Percentiles rank a stretch among this genome's conserved stretches.
Conservation (phyloP, 2,113 vertebrate genomes). For the Cottus gobio region DNA sequence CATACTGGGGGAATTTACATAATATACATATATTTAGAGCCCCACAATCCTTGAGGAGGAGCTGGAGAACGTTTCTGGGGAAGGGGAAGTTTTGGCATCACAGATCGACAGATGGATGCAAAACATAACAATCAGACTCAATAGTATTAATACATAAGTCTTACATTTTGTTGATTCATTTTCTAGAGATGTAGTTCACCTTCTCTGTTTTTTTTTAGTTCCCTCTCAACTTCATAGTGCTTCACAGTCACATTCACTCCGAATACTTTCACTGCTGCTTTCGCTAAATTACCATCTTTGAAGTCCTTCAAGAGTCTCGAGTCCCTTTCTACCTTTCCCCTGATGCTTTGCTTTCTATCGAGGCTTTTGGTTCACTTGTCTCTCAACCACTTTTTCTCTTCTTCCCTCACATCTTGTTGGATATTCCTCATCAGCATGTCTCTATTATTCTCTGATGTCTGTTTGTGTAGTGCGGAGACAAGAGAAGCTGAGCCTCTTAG, state of each 20-base stretch:
- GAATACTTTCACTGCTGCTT: constrained; percentile 52
- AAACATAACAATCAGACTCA: not conserved
- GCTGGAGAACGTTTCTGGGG: constrained; percentile 8
- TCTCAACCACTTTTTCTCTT: constrained; percentile 26
- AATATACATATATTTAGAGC: constrained; percentile 26
- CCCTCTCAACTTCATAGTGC: constrained; percentile 26
- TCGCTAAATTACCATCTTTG: constrained; percentile 60
- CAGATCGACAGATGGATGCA: not conserved
- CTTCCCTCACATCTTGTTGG: constrained; percentile 45
- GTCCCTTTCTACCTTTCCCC: constrained; percentile 28
- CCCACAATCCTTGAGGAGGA: constrained; percentile 11
- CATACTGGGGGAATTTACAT: constrained; percentile 20
- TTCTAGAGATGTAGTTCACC: constrained; percentile 3
- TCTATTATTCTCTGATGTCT: constrained; percentile 62
- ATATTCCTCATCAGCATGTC: constrained; percentile 65
- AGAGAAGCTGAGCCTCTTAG: constrained; percentile 49
- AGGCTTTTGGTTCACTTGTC: constrained; percentile 52
- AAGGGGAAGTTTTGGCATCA: not conserved
- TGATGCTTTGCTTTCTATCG: constrained; percentile 26
- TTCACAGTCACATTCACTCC: constrained; percentile 35
- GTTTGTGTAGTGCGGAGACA: constrained; percentile 65
- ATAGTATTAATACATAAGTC: not conserved
- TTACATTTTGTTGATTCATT: not conserved
- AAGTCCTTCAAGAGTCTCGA: constrained; percentile 47
- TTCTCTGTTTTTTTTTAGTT: constrained; percentile 6